A percentile compares a stretch with the other conserved stretches of the same genome.
Conservation (phyloP, 2,888 invertebrate genomes). For the Abrostola tripartita region DNA sequence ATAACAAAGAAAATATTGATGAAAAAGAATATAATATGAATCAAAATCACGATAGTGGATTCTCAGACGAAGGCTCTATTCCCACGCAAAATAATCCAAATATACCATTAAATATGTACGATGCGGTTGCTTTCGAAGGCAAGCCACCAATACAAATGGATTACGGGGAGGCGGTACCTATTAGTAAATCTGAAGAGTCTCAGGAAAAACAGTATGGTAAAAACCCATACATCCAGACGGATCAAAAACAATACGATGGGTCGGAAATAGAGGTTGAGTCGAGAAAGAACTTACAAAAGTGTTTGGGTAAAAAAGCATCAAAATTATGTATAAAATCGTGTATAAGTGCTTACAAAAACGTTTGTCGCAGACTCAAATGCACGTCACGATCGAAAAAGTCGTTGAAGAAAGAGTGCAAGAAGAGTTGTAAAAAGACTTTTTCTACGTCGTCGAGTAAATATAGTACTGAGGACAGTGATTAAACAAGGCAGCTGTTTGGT, state of each 20-base stretch:
- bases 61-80: no score
- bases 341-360: slow-evolving; percentile 47
- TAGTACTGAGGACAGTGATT: slow-evolving; percentile 19
- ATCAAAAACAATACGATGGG: background rate
- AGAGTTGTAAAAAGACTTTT: slow-evolving; percentile 60
- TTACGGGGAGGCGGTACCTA: no score
- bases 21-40: background rate
- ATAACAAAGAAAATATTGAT: no score
- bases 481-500: background rate
- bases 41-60: no score
- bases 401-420: slow-evolving; percentile 59
- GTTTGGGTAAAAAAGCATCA: slow-evolving; percentile 20
- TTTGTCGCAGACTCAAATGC: slow-evolving; percentile 54
- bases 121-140: no score
- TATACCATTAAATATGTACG: no score
- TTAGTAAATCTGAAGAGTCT: background rate
- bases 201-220: background rate
- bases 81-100: no score
- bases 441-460: slow-evolving; percentile 18
- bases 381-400: slow-evolving; percentile 48
- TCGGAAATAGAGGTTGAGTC: background rate
- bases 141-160: no score
- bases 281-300: slow-evolving; percentile 17
- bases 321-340: slow-evolving; percentile 65
- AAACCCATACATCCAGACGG: background rate